phyloP scores from a whole-genome alignment of 2,113 vertebrate genomes.

The Phrynocephalus versicolor region DNA sequence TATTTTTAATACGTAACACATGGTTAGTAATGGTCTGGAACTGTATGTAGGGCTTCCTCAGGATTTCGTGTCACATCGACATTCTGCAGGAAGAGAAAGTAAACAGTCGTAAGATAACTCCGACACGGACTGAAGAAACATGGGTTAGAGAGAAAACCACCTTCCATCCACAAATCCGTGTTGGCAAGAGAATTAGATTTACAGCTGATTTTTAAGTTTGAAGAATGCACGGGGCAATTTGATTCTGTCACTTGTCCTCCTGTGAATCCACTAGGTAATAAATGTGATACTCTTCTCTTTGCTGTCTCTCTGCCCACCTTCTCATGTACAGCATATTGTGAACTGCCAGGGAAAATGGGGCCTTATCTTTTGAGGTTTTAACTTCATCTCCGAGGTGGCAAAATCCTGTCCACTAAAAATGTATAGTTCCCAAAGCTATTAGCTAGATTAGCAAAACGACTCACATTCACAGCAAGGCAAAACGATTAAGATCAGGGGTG shows the following conservation, averaged over 20 bases:
- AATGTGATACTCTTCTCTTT: no score
- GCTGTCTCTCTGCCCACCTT: background rate
- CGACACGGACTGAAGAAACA: background rate
- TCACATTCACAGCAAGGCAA: background rate
- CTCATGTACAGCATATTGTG: background rate
- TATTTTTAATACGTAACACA: background rate
- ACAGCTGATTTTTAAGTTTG: background rate
- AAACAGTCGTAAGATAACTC: background rate
- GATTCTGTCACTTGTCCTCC: background rate
- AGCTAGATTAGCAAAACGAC: background rate
- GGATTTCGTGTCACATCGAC: conserved; percentile 82
- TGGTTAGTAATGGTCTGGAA: conserved; percentile 70
- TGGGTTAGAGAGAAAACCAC: background rate
- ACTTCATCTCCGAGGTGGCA: background rate
- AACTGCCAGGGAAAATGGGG: background rate
- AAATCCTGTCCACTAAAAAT: background rate
- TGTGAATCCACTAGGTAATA: background rate
- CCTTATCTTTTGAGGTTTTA: background rate
- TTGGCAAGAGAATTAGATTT: background rate
- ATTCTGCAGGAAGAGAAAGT: conserved; percentile 69
- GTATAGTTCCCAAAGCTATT: background rate
- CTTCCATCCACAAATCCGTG: background rate
- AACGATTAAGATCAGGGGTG: background rate
- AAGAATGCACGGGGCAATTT: background rate
- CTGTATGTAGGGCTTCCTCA: conserved; percentile 77